Base-by-base conservation (phyloP, 2,797 vertebrate species). In the Petrocephalus sullivani region DNA sequence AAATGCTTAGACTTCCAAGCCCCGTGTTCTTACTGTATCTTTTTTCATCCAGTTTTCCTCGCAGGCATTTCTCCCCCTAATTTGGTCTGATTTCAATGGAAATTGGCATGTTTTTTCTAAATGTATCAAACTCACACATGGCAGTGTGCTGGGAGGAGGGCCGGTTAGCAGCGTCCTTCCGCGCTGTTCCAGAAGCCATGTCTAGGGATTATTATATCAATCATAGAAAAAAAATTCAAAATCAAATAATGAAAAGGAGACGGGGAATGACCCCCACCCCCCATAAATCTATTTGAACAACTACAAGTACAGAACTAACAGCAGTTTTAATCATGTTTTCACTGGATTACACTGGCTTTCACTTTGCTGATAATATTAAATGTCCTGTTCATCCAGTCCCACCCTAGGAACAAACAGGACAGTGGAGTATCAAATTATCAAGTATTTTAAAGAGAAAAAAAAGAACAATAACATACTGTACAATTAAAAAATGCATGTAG, bases 1-100 rank as follows among this genome's bases (percentile, higher is more conserved):
- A 87, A 53, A 41, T 37, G 64, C n/a, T 78, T 78, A 6, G 67
- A 21, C 64, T 57, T 33, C 67, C 71, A 21, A 21, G 61, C 89
- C 92, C 89, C 2, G 91, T 91, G 90, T 87, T 93, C 90, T 94
- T 91, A 21, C 92, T 91, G 94, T 93, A 89, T 91, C 93, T 94
- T 91, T 86, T 88, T 78, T 21, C 81, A 57, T 64, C 61, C 71
- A 57, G 82, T 78, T 75, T 33, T 51, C 84, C 23, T 14, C 41
- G 46, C 41, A 51, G 19, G 49, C 14, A 82, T n/a, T n/a, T 82
- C 5, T 21, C 37, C 3, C 8, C 16, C 41, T 83, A 75, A 46
- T 37, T 21, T 83, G 49, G 37, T 37, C 12, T 41, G 71, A 75
- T 75, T 75, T 16, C 14, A 16, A 14, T 12, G 54, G 14, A 56